Conservation (phyloP, 2,113 vertebrate genomes). For the Sclerurus mexicanus region DNA sequence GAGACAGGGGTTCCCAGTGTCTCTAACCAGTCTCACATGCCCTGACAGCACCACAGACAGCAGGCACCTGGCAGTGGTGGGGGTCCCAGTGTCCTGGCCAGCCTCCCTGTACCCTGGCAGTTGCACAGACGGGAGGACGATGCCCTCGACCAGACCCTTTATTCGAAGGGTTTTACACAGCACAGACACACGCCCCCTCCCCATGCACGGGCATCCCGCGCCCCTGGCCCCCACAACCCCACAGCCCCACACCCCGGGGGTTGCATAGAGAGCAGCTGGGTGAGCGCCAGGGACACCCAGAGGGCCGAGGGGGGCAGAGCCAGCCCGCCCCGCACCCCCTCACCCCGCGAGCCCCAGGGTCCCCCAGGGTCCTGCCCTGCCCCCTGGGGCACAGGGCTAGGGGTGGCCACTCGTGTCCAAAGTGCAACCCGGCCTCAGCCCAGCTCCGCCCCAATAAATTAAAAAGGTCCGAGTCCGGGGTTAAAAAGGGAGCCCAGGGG, state of each 20-base stretch:
- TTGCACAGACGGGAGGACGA: rapidly evolving
- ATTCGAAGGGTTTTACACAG: constrained; percentile 11
- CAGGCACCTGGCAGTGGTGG: rapidly evolving
- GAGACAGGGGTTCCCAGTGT: no score
- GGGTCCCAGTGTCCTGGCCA: rapidly evolving
- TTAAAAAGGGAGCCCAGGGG: neutral
- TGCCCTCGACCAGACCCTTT: constrained; percentile 15
- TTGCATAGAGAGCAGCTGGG: constrained; percentile 1
- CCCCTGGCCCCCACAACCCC: neutral
- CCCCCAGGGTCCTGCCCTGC: neutral
- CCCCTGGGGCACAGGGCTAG: neutral
- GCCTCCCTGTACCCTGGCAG: rapidly evolving
- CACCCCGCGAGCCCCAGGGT: neutral
- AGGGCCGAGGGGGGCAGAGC: constrained; percentile 23
- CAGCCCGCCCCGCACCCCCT: constrained; percentile 12
- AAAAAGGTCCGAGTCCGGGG: constrained; percentile 65
- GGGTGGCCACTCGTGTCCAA: neutral
- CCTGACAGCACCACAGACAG: no score
- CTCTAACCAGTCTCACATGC: no score
- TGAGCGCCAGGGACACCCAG: neutral
- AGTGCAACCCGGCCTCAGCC: constrained; percentile 66
- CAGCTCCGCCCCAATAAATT: constrained; percentile 75
- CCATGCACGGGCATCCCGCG: neutral
- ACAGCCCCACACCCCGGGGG: neutral
- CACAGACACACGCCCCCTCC: constrained; percentile 9